phyloP scores from a whole-genome alignment of 2,888 invertebrate genomes.

The Drosophila algonquin region DNA sequence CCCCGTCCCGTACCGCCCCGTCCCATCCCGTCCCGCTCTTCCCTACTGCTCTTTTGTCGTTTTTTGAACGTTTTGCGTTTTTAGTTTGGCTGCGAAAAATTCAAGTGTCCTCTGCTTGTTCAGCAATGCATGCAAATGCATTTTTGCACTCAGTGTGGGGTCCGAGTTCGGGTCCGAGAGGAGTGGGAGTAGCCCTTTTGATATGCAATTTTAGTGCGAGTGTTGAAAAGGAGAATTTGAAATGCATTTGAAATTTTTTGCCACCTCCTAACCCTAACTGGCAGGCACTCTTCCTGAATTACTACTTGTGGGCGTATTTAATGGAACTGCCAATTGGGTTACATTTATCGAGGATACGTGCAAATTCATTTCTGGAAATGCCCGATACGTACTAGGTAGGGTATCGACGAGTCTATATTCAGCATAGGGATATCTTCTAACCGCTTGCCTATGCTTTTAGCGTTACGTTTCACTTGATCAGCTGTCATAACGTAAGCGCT shows the following conservation, averaged over 20 bases:
- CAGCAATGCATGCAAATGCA: conserved; percentile 70
- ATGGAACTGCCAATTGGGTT: not conserved
- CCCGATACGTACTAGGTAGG: not conserved
- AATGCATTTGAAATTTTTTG: conserved; percentile 10
- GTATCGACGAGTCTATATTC: conserved; percentile 3
- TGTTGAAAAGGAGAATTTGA: not conserved
- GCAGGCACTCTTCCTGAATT: not conserved
- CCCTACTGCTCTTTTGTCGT: conserved; percentile 43
- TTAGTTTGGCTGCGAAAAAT: conserved; percentile 66
- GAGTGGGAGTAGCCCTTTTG: conserved; percentile 6
- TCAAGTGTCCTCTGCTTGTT: conserved; percentile 67
- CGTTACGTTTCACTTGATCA: conserved; percentile 26
- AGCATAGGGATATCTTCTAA: no score
- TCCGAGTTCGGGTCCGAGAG: no score
- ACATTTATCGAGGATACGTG: not conserved
- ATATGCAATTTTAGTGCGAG: conserved; percentile 11
- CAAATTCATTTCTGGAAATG: not conserved
- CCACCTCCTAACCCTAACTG: not conserved
- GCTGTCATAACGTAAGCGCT: conserved; percentile 19
- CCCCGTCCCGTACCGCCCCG: not conserved
- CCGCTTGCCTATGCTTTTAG: conserved; percentile 2
- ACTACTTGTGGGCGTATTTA: not conserved
- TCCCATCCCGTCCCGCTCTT: not conserved
- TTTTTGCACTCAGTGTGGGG: conserved; percentile 61
- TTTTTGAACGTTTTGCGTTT: conserved; percentile 66